Evolutionary conservation across 2,888 invertebrate species (phyloP).

Genomic region (Rhagonycha fulva): DNA sequence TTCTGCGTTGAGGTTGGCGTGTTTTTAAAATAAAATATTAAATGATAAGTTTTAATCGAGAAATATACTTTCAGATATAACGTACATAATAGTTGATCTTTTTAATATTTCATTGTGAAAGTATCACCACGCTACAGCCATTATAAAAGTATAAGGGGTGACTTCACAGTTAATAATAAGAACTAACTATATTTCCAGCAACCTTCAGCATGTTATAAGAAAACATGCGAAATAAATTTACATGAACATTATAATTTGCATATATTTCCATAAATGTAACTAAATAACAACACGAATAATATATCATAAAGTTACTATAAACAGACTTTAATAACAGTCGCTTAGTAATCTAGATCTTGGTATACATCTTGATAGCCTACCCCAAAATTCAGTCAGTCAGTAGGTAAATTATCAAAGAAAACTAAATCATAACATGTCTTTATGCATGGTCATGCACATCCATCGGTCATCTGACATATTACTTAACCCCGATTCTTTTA

Average conservation of each 20-base stretch:
- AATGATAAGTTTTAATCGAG: neutral
- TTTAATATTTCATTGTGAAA: neutral
- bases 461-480: no score
- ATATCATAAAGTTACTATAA: neutral
- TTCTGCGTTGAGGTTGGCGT: no score
- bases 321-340: neutral
- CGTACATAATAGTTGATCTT: neutral
- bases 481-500: no score
- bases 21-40: neutral
- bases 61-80: neutral
- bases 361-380: neutral
- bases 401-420: neutral
- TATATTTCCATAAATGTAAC: neutral
- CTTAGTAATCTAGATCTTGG: neutral
- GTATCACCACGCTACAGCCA: neutral
- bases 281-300: neutral
- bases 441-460: no score
- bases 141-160: neutral
- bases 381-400: neutral
- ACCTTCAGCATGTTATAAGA: neutral
- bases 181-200: neutral
- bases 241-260: neutral
- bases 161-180: neutral
- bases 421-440: neutral
- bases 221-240: neutral